Percentiles rank a stretch among this genome's conserved stretches.
Evolutionary conservation across 2,888 invertebrate species (phyloP).

Genomic region (Siphlonurus alternatus): DNA sequence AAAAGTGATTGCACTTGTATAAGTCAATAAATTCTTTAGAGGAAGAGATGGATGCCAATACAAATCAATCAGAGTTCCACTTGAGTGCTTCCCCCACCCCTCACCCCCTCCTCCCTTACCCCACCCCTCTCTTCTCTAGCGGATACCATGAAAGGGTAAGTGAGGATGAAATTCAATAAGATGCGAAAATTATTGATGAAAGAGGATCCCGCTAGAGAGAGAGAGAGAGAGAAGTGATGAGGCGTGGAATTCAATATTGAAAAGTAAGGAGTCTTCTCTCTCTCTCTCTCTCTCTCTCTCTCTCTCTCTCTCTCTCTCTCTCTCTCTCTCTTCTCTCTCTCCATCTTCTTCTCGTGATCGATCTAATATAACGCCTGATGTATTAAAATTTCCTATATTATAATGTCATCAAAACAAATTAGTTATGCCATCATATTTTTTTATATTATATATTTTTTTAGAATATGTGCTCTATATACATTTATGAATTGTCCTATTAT

Average conservation of each 20-base stretch:
- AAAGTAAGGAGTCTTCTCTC: background rate
- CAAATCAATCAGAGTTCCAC: background rate
- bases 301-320: background rate
- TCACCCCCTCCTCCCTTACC: background rate
- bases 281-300: background rate
- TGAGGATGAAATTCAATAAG: constrained; percentile 4
- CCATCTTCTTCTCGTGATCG: background rate
- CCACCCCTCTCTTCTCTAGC: background rate
- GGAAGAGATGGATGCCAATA: background rate
- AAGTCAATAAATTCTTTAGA: background rate
- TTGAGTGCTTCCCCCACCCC: background rate
- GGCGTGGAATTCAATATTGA: constrained; percentile 4
- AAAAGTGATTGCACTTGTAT: background rate
- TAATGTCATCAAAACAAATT: background rate
- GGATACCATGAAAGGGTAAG: background rate
- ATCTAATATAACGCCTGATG: background rate
- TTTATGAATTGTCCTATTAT: too few species aligned
- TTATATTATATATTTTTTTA: too few species aligned
- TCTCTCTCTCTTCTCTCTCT: background rate
- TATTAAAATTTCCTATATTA: background rate
- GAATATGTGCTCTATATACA: too few species aligned
- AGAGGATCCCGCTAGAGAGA: background rate
- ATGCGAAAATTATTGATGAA: constrained; percentile 4
- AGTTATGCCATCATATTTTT: background rate
- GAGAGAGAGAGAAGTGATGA: background rate